Evolutionary conservation across 2,888 invertebrate species (phyloP), one percentile per base, ranked within the genome.

Genomic region (Aporophyla nigra): DNA sequence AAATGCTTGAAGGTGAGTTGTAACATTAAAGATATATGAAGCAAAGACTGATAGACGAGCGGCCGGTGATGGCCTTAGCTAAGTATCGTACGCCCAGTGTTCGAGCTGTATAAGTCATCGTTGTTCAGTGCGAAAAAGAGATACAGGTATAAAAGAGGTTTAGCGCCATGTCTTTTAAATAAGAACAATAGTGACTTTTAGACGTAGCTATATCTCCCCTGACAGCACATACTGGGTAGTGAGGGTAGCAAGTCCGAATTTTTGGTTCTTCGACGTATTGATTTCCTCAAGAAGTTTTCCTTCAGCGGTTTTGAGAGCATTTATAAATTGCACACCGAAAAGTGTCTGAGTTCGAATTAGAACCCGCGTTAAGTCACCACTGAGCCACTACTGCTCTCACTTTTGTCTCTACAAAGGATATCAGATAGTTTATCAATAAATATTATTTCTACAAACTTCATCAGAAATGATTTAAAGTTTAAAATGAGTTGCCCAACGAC

Each of bases 1-100:
- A 98, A 99, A 95, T 99, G 99, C 94, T 97, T 99, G 76, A 98
- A 99, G 96, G 97, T 97, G 87, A 88, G 82, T 66, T 16, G 0
- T 68, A 51, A 46, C 21, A 46, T 54, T 71, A 56, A n/a, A 63
- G 21, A 21, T 27, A 54, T 2, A 6, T 56, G 7, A 16, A n/a
- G 21, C 2, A 58, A 71, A 21, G 10, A 7, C 6, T n/a, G 24
- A 10, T 27, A 27, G 33, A 69, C 5, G 14, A 19, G 0, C 46
- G 27, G 27, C 27, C 7, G 5, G 24, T 24, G 14, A 7, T 5
- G 19, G 14, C 58, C 5, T 12, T 67, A n/a, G 24, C 43, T 24
- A 46, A n/a, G 40, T 21, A 59, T 27, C 43, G 27, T 69, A 27
- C 56, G 5, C 5, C 24, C 40, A 56, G 14, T 4, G 19, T 27